These are phyloP conservation scores for Acromyrmex heyeri DNA, from an alignment of 1,140 invertebrate genomes.

Conservation along the genomic window DNA sequence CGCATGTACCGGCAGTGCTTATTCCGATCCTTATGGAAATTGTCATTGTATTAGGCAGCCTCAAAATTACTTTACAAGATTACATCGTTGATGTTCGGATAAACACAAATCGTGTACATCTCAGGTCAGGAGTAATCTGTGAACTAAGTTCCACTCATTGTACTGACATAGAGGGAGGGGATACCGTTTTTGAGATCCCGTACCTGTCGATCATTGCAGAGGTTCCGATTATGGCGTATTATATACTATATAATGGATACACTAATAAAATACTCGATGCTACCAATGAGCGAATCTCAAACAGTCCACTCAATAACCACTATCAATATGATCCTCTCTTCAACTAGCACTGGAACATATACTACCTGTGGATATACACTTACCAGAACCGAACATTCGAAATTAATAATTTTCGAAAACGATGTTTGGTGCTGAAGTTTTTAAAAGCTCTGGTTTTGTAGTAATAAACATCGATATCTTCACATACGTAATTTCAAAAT, in stretches of 20 bases:
- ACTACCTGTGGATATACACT: conserved; percentile 56
- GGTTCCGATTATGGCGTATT: background rate
- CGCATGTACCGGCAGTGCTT: no score
- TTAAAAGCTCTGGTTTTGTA: no score
- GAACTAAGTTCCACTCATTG: no score
- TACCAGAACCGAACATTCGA: conserved; percentile 69
- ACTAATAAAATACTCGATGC: background rate
- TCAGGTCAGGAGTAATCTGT: no score
- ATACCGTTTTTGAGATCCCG: background rate
- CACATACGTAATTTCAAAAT: no score
- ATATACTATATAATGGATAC: background rate
- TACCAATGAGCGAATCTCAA: background rate
- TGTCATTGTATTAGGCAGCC: background rate
- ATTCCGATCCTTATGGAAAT: background rate
- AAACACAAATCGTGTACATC: no score
- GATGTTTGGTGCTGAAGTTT: no score
- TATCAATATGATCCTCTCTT: conserved; percentile 39
- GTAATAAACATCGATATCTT: no score
- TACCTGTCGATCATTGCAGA: background rate
- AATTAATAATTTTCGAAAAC: conserved; percentile 68
- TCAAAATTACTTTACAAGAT: no score
- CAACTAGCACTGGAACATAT: background rate
- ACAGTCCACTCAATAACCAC: conserved; percentile 21
- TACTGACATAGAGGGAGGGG: no score
- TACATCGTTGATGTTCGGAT: no score